Evolutionary conservation across 2,113 vertebrate species (phyloP).

Genomic region (Ammodytes dubius): DNA sequence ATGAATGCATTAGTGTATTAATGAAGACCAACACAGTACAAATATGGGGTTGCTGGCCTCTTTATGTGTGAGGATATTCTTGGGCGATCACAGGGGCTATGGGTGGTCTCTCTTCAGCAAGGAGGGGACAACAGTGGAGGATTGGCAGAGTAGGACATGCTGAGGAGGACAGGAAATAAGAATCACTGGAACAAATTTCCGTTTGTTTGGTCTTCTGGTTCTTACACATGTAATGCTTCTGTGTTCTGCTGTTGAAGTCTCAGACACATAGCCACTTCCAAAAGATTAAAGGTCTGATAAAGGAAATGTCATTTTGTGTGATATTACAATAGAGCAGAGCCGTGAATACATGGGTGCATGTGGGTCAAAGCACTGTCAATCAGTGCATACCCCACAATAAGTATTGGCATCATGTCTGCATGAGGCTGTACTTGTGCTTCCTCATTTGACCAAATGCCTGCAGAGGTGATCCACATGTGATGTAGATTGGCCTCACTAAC

Average conservation of each 20-base stretch:
- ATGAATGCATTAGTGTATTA: too few relatives aligned
- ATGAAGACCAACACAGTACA: not conserved
- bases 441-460: not conserved
- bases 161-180: constrained; percentile 49
- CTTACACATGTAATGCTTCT: not conserved
- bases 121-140: not conserved
- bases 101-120: constrained; percentile 19
- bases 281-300: constrained; percentile 12
- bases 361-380: not conserved
- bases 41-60: not conserved
- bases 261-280: not conserved
- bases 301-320: constrained; percentile 5
- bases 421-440: not conserved
- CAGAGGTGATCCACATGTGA: constrained; percentile 27
- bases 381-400: not conserved
- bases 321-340: not conserved
- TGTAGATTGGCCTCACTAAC: constrained; percentile 1
- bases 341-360: not conserved
- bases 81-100: not conserved
- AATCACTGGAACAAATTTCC: constrained; percentile 56
- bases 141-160: constrained; percentile 11
- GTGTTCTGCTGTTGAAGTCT: constrained; percentile 1
- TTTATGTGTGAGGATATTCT: constrained; percentile 2
- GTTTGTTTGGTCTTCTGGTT: constrained; percentile 3
- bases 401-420: too few relatives aligned